Evolutionary conservation across 2,888 invertebrate genomes (phyloP).

Genomic region (Adela reaumurella): DNA sequence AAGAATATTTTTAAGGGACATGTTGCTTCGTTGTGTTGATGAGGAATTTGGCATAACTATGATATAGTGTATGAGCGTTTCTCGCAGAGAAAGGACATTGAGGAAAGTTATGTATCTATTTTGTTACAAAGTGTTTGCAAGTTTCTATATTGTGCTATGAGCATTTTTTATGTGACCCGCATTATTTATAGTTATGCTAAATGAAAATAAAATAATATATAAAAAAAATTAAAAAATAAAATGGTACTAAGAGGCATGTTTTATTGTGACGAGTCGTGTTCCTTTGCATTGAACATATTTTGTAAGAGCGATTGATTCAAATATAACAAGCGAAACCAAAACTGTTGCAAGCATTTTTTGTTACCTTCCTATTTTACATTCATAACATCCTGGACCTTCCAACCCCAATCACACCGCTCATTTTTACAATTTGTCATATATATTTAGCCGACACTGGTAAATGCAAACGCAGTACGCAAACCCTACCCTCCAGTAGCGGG

Average conservation of each 20-base stretch:
- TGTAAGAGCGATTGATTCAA: constrained; percentile 58
- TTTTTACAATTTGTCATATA: too few relatives aligned
- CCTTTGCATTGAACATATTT: constrained; percentile 59
- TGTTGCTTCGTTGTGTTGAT: constrained; percentile 56
- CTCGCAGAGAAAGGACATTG: constrained; percentile 46
- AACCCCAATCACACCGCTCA: too few relatives aligned
- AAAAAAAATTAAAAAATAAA: constrained; percentile 45
- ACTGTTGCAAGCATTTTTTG: constrained; percentile 29
- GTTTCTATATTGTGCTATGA: constrained; percentile 57
- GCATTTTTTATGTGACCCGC: constrained; percentile 54
- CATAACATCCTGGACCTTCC: too few relatives aligned
- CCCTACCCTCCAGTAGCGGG: too few relatives aligned
- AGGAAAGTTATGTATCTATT: constrained; percentile 54
- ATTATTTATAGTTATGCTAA: constrained; percentile 57
- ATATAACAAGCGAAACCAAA: constrained; percentile 58
- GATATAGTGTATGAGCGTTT: constrained; percentile 45
- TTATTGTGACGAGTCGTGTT: constrained; percentile 57
- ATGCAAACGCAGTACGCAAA: too few relatives aligned
- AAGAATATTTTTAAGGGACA: constrained; percentile 62
- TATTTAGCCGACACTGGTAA: too few relatives aligned
- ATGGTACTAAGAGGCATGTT: constrained; percentile 58
- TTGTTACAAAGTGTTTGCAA: constrained; percentile 59
- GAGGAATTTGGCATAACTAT: constrained; percentile 56
- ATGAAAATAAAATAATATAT: constrained; percentile 54
- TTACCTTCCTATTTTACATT: too few relatives aligned